Percentiles rank a stretch among this genome's conserved stretches.
Conservation (phyloP, 2,113 vertebrate species). For the Colinus virginianus region DNA sequence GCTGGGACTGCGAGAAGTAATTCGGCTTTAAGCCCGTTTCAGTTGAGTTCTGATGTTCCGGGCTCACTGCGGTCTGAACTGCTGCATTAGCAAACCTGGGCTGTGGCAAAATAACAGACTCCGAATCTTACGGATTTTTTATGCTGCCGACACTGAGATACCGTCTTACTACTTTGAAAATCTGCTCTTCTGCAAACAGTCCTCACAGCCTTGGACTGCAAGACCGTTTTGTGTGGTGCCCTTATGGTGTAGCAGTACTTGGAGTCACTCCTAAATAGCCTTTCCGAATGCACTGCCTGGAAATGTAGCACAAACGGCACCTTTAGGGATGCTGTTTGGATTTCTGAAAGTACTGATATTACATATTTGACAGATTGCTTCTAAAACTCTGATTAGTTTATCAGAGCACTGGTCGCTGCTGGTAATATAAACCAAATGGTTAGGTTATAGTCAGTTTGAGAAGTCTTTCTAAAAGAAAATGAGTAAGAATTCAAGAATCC, state of each 20-base stretch:
- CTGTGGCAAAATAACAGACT: background rate
- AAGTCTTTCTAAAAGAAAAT: background rate
- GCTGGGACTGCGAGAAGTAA: background rate
- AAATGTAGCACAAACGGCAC: background rate
- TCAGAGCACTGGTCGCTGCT: background rate
- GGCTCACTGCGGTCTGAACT: background rate
- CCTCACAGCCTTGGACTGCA: fast-evolving
- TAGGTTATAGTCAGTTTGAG: background rate
- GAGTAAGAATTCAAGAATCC: background rate
- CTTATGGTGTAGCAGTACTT: background rate
- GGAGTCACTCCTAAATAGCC: background rate
- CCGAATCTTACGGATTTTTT: background rate
- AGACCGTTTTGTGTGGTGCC: background rate
- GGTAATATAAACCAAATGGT: background rate
- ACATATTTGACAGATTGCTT: background rate
- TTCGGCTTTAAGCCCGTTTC: background rate
- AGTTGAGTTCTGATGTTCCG: background rate
- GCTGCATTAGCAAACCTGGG: background rate
- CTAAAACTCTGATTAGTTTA: background rate
- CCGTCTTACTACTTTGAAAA: background rate
- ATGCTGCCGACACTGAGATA: background rate
- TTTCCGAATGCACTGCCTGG: background rate
- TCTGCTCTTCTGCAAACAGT: background rate
- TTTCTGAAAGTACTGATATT: background rate
- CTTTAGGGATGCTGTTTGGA: background rate